phyloP scores from a whole-genome alignment of 2,113 vertebrate species.

The Brachirus orientalis region DNA sequence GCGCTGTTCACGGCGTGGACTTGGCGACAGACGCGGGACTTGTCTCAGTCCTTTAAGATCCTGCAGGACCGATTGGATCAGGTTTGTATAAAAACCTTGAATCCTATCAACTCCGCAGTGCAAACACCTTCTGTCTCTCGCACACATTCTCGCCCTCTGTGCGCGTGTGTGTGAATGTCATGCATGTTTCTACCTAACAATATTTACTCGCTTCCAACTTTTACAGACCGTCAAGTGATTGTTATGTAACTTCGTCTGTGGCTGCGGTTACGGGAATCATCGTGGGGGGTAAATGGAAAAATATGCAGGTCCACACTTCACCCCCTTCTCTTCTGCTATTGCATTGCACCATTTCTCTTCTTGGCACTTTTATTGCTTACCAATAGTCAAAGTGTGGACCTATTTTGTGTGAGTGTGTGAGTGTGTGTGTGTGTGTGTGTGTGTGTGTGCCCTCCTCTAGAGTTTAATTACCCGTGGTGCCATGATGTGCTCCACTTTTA shows the following conservation, averaged over 20 bases:
- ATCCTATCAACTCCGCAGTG: not conserved
- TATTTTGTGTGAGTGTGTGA: conserved; percentile 55
- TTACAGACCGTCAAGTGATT: conserved; percentile 42
- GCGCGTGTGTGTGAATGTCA: not conserved
- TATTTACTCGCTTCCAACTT: conserved; percentile 40
- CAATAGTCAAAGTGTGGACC: conserved; percentile 61
- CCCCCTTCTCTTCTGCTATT: conserved; percentile 6
- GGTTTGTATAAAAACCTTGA: conserved; percentile 62
- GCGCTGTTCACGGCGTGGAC: conserved; percentile 84
- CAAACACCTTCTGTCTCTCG: not conserved
- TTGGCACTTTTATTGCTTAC: conserved; percentile 64
- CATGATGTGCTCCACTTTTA: conserved; percentile 75
- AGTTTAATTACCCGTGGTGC: conserved; percentile 69
- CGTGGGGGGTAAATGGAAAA: conserved; percentile 60
- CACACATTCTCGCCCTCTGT: not conserved
- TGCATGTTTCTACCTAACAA: conserved; percentile 16
- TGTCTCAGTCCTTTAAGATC: conserved; percentile 82
- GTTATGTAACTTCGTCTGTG: conserved; percentile 66
- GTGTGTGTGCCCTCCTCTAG: conserved; percentile 47
- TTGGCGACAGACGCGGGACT: conserved; percentile 82
- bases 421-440: conserved; percentile 64
- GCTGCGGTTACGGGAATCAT: conserved; percentile 66
- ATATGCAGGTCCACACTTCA: conserved; percentile 19
- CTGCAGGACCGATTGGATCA: conserved; percentile 83
- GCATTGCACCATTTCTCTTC: conserved; percentile 42